These are phyloP conservation scores for Zonotrichia albicollis DNA, from an alignment of 2,797 vertebrate genomes.

Conservation along the genomic window DNA sequence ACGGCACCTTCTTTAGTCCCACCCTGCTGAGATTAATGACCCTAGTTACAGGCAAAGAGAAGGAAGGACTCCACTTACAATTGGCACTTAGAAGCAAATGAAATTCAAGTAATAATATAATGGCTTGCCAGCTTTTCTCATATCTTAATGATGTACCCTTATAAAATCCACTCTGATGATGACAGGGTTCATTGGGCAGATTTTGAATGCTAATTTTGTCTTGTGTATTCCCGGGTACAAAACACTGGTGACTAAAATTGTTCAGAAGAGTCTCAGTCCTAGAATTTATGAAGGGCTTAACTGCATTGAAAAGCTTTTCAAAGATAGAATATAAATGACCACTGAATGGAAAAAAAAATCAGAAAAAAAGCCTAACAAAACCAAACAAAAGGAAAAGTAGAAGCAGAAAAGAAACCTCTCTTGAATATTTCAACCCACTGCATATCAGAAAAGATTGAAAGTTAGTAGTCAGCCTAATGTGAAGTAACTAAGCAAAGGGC, in stretches of 20 bases:
- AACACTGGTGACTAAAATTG: not conserved
- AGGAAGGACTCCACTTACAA: not conserved
- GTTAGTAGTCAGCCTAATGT: not conserved
- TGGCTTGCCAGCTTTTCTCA: not conserved
- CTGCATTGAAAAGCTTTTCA: not conserved
- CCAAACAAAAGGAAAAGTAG: not conserved
- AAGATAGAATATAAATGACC: not conserved
- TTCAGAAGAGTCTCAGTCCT: not conserved
- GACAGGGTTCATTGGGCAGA: not conserved
- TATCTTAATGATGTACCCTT: not conserved
- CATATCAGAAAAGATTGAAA: not conserved
- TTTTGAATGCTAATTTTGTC: not conserved
- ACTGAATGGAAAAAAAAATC: not conserved
- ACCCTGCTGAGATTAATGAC: not conserved
- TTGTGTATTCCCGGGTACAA: not conserved
- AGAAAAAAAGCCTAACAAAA: not conserved
- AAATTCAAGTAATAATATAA: not conserved
- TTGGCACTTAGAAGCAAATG: not conserved
- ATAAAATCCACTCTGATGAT: not conserved
- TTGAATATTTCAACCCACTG: not conserved
- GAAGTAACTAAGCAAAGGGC: not conserved
- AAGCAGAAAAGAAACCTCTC: not conserved
- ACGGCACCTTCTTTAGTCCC: not conserved
- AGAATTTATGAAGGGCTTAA: not conserved
- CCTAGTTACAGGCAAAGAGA: not conserved